Base-by-base conservation (phyloP, 2,888 invertebrate species). In the Rhagium mordax region DNA sequence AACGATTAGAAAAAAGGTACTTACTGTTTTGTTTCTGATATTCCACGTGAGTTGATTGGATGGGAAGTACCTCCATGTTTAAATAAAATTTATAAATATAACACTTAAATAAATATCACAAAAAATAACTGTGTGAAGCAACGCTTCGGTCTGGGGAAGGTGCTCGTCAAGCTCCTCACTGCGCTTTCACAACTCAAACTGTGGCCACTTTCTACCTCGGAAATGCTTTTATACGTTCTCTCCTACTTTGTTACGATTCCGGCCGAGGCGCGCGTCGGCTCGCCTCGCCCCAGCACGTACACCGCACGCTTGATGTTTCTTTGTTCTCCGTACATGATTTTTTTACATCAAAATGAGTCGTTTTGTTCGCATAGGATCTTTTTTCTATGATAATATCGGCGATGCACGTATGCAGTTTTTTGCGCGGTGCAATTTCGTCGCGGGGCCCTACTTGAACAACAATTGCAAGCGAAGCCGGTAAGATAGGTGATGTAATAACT, bases 11-110 rank as follows among this genome's bases (percentile, higher is more conserved):
- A 70, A 72, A 61, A 62, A 48, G 55, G 20, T 73, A 83, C 84
- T 84, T 82, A 86, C 86, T 84, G 76, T 84, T 85, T 78, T 83
- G 82, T 77, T 81, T 84, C 67, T 84, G 85, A 81, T 86, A 86
- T 78, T 85, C 85, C 76, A 84, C 78, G 71, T 83, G 80, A 70
- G 74, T 48, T 27, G 75, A 74, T 68, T 84, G 83, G 53, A 84
- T 78, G 33, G 85, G 82, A 77, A 86, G 80, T 76, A 86, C 82
- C 81, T 86, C 86, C 86, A 86, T 86, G 72, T 74, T 79, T 76
- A 80, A 75, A 80, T 83, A 83, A 78, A 77, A 76, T 72, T 78
- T 72, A 70, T 77, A 81, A 77, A 74, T 76, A 75, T 80, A 83
- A 79, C 78, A 81, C 80, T 81, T 80, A 78, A 77, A 78, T 82